A percentile compares a stretch with the other conserved stretches of the same genome.
phyloP scores from a whole-genome alignment of 2,888 invertebrate species.

The Pomacea canaliculata region DNA sequence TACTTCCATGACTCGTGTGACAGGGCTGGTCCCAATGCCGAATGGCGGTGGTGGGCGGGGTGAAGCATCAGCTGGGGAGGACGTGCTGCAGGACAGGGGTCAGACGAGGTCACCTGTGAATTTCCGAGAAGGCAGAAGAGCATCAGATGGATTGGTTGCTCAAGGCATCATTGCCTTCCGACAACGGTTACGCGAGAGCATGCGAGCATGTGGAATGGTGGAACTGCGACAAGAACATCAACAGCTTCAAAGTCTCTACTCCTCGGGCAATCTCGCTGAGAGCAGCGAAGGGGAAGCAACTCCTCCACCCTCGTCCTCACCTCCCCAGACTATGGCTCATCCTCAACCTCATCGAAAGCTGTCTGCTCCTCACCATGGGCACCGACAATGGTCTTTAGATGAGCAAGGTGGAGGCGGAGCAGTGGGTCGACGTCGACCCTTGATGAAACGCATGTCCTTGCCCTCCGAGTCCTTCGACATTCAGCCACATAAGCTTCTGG shows the following conservation, averaged over 20 bases:
- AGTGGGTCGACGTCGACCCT: constrained; percentile 50
- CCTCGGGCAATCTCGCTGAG: constrained; percentile 28
- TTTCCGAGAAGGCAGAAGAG: constrained; percentile 79
- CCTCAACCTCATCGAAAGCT: constrained; percentile 37
- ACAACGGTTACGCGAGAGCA: constrained; percentile 83
- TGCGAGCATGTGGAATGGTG: constrained; percentile 84
- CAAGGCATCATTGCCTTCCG: constrained; percentile 78
- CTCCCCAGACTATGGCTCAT: constrained; percentile 13
- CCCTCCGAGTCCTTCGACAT: constrained; percentile 66
- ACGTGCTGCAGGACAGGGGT: constrained; percentile 55
- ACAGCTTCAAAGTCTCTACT: constrained; percentile 47
- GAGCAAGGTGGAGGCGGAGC: constrained; percentile 37
- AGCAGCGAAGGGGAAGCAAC: background rate
- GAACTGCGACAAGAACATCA: constrained; percentile 76
- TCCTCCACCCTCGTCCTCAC: constrained; percentile 2
- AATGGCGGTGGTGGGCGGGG: background rate
- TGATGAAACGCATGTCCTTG: constrained; percentile 67
- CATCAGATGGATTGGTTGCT: constrained; percentile 90
- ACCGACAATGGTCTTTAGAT: constrained; percentile 55
- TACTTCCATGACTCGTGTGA: constrained; percentile 1
- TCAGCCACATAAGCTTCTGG: constrained; percentile 67
- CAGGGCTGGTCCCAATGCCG: background rate
- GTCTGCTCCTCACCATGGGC: constrained; percentile 37
- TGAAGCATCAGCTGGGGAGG: constrained; percentile 26
- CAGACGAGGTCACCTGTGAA: constrained; percentile 83